Evolutionary conservation across 2,113 vertebrate species (phyloP).

Genomic region (Gymnobelideus leadbeateri): DNA sequence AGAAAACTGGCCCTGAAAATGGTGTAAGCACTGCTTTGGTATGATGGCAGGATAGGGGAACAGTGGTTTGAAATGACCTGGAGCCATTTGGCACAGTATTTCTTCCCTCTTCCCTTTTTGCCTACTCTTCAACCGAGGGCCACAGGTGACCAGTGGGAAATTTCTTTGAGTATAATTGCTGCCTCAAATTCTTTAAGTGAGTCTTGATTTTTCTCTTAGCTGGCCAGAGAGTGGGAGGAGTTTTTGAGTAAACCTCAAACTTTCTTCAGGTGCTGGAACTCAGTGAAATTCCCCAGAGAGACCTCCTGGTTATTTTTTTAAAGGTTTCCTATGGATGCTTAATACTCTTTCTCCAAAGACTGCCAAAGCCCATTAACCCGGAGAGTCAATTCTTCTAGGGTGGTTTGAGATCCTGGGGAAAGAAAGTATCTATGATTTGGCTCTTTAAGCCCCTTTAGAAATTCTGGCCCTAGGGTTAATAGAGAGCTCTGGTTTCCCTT

Average conservation of each 20-base stretch:
- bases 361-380: background rate
- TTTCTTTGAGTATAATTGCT: background rate
- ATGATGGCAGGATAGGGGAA: background rate
- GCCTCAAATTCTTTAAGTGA: background rate
- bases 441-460: background rate
- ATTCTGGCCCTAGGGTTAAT: conserved; percentile 47
- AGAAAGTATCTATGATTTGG: background rate
- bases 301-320: too few relatives aligned
- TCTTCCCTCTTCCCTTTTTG: background rate
- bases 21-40: background rate
- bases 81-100: background rate
- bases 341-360: too few relatives aligned
- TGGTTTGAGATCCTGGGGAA: background rate
- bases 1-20: background rate
- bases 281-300: background rate
- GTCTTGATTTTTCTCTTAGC: background rate
- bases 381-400: rapidly evolving
- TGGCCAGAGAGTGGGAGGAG: background rate
- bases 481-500: conserved; percentile 45
- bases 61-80: background rate
- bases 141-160: background rate
- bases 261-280: background rate
- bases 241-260: background rate
- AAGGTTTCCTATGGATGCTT: background rate
- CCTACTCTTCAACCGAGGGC: background rate